These are phyloP conservation scores for Gymnoscelis rufifasciata DNA, from an alignment of 2,888 invertebrate species.

Conservation along the genomic window DNA sequence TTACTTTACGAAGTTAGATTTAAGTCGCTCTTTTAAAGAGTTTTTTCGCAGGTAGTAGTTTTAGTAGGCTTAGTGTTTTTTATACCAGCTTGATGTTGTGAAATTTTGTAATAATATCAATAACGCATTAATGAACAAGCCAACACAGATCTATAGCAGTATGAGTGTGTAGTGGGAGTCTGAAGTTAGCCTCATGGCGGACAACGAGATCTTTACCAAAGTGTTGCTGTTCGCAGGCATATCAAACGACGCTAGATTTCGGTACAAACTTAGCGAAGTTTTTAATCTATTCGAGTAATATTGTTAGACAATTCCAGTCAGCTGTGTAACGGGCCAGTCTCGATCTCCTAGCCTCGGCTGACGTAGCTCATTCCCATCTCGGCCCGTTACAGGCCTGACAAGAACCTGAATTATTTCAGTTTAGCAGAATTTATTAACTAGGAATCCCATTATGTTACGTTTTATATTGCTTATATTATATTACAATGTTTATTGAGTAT, in stretches of 20 bases:
- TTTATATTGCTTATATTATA: constrained; percentile 79
- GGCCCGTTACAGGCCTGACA: no score
- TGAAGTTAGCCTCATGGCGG: constrained; percentile 45
- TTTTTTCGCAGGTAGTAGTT: constrained; percentile 76
- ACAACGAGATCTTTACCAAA: constrained; percentile 69
- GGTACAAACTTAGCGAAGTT: constrained; percentile 74
- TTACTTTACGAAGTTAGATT: constrained; percentile 73
- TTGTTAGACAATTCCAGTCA: constrained; percentile 72
- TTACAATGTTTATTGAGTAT: constrained; percentile 78
- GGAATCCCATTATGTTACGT: constrained; percentile 78
- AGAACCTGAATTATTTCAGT: constrained; percentile 72
- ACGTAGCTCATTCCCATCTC: constrained; percentile 30
- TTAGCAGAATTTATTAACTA: constrained; percentile 78
- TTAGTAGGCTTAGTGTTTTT: constrained; percentile 79
- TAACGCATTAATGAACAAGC: constrained; percentile 64
- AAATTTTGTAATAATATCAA: constrained; percentile 73
- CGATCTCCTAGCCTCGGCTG: constrained; percentile 47
- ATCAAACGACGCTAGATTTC: constrained; percentile 75
- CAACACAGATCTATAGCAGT: constrained; percentile 63
- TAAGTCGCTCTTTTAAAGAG: constrained; percentile 79
- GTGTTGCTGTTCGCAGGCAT: constrained; percentile 75
- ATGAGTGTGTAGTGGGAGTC: constrained; percentile 70
- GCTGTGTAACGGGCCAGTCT: constrained; percentile 51
- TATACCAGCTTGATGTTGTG: constrained; percentile 80
- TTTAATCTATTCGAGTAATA: constrained; percentile 67